Percentiles rank a stretch among this genome's conserved stretches.
Conservation (phyloP, 2,797 vertebrate species). For the Fistularia commersonii region DNA sequence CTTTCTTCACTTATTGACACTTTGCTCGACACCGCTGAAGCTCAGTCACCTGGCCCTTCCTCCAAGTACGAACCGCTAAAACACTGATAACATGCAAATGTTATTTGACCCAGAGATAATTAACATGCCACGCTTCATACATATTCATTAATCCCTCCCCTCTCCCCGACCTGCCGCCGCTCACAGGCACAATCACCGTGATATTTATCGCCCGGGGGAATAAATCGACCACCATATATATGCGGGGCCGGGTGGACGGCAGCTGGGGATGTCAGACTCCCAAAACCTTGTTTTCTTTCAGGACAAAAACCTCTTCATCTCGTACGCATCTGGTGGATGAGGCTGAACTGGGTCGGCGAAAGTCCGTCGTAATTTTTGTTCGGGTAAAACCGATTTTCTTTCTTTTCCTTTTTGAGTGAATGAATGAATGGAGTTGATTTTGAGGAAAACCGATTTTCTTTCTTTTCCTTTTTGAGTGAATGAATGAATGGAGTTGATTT, state of each 20-base stretch:
- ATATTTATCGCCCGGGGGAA: slow-evolving; percentile 37
- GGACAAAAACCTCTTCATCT: slow-evolving; percentile 32
- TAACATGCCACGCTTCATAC: slow-evolving; percentile 29
- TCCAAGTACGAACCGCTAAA: slow-evolving; percentile 22
- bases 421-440: too few relatives aligned
- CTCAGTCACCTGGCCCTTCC: slow-evolving; percentile 4
- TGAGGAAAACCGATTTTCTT: not conserved
- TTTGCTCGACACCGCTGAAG: slow-evolving; percentile 14
- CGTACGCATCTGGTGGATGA: slow-evolving; percentile 5
- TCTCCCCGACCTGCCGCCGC: not conserved
- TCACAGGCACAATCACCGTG: slow-evolving; percentile 32
- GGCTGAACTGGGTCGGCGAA: not conserved
- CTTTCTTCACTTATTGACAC: too few relatives aligned
- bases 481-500: too few relatives aligned
- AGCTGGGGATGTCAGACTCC: slow-evolving; percentile 32
- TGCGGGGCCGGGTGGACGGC: slow-evolving; percentile 22
- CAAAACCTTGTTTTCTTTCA: slow-evolving; percentile 31
- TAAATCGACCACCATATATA: slow-evolving; percentile 30
- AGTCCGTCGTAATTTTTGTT: not conserved
- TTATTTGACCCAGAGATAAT: slow-evolving; percentile 42
- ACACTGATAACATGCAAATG: slow-evolving; percentile 31
- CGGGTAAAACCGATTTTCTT: not conserved
- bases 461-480: too few relatives aligned
- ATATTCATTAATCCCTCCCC: slow-evolving; percentile 45
- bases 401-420: too few relatives aligned